A percentile compares a stretch with the other conserved stretches of the same genome.
Conservation (phyloP, 2,113 vertebrate genomes). For the Sciurus niger region DNA sequence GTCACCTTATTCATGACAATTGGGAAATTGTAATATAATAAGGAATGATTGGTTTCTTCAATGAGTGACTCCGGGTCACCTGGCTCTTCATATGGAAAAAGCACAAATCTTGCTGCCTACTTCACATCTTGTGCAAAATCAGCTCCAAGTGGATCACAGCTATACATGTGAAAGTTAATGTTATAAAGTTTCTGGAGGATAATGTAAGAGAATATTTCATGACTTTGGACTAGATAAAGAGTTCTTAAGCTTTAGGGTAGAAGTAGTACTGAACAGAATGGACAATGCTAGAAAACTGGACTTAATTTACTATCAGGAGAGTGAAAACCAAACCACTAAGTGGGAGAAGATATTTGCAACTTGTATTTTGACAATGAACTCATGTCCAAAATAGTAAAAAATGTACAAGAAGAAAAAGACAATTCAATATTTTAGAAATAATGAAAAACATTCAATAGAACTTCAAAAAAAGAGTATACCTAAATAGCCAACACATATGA, state of each 20-base stretch:
- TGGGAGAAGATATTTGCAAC: constrained; percentile 5
- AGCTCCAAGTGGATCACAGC: background rate
- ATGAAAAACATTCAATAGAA: background rate
- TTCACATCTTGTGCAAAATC: background rate
- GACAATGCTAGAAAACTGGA: background rate
- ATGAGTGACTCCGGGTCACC: background rate
- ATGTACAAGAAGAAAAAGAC: background rate
- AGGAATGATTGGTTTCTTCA: background rate
- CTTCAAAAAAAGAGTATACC: background rate
- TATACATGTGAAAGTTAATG: constrained; percentile 38
- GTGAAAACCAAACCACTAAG: background rate
- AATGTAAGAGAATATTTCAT: background rate
- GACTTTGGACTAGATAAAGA: background rate
- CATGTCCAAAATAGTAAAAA: constrained; percentile 8
- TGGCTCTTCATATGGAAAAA: constrained; percentile 3
- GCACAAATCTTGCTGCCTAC: background rate
- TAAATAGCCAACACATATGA: background rate
- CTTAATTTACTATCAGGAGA: background rate
- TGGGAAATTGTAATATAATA: background rate
- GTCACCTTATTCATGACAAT: constrained; percentile 17
- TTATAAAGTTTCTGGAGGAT: constrained; percentile 13
- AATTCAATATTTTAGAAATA: background rate
- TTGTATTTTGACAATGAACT: background rate
- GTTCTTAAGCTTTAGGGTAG: background rate
- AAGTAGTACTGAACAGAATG: background rate